Evolutionary conservation across 2,113 vertebrate species (phyloP).

Genomic region (Brachirus orientalis): DNA sequence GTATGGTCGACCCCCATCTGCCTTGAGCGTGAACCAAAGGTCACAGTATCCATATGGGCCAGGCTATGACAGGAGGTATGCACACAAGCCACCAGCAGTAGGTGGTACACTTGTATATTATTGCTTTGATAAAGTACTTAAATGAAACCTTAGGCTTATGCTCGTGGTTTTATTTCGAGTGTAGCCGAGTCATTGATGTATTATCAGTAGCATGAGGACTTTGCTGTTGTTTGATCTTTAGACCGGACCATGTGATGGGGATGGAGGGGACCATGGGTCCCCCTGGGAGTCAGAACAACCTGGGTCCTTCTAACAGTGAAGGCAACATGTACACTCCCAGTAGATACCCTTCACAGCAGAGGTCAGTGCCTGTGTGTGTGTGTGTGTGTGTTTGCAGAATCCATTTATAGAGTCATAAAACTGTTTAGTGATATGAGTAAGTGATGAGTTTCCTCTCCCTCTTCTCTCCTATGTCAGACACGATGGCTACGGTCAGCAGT

Average conservation of each 20-base stretch:
- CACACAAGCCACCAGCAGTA: not conserved
- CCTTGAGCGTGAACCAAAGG: slow-evolving; percentile 90
- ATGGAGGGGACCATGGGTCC: slow-evolving; percentile 82
- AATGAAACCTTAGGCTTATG: too few relatives aligned
- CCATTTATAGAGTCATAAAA: not conserved
- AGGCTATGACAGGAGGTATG: slow-evolving; percentile 93
- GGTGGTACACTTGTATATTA: not conserved
- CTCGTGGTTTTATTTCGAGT: not conserved
- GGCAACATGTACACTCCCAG: slow-evolving; percentile 82
- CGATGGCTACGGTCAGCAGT: slow-evolving; percentile 94
- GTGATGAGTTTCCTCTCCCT: not conserved
- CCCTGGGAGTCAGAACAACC: slow-evolving; percentile 80
- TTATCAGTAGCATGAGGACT: slow-evolving; percentile 7
- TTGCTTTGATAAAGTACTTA: not conserved
- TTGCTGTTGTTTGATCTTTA: slow-evolving; percentile 57
- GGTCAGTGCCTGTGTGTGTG: slow-evolving; percentile 61
- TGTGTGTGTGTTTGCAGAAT: not conserved
- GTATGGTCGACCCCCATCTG: slow-evolving; percentile 88
- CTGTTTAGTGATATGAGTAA: not conserved
- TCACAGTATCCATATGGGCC: slow-evolving; percentile 92
- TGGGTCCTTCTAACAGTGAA: slow-evolving; percentile 84
- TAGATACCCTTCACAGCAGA: slow-evolving; percentile 82
- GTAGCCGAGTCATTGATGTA: not conserved
- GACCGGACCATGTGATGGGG: slow-evolving; percentile 85
- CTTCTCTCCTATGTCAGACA: slow-evolving; percentile 80